A percentile compares a stretch with the other conserved stretches of the same genome.
These are phyloP conservation scores for Saturnia japonica DNA, from an alignment of 2,888 invertebrate species.

Conservation along the genomic window DNA sequence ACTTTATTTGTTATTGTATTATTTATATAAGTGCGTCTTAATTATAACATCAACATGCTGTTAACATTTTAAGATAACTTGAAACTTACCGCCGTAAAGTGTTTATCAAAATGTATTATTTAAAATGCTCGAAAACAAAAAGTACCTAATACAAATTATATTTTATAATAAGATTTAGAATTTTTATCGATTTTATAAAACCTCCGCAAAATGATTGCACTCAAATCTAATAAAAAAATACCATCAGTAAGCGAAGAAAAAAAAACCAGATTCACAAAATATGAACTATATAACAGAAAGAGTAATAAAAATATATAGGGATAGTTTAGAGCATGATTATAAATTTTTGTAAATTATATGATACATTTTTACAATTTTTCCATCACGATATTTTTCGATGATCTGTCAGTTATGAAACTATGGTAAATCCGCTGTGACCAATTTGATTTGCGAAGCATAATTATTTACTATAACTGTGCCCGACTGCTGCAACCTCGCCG, in stretches of 20 bases:
- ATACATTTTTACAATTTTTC: background rate
- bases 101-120: background rate
- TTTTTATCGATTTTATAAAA: background rate
- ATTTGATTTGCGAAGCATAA: background rate
- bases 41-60: background rate
- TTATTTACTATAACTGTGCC: slow-evolving; percentile 4
- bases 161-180: background rate
- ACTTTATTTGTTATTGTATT: background rate
- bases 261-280: background rate
- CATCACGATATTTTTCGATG: background rate
- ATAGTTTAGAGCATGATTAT: background rate
- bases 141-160: background rate
- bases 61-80: background rate
- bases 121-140: background rate
- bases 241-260: background rate
- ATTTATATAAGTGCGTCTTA: background rate
- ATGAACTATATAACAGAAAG: background rate
- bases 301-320: background rate
- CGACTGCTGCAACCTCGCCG: background rate
- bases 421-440: background rate
- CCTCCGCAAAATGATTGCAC: background rate
- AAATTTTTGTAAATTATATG: background rate
- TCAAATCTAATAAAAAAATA: background rate
- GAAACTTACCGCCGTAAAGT: background rate
- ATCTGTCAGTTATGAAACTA: background rate